phyloP scores from a whole-genome alignment of 2,113 vertebrate species.

The Neotragus pygmaeus region DNA sequence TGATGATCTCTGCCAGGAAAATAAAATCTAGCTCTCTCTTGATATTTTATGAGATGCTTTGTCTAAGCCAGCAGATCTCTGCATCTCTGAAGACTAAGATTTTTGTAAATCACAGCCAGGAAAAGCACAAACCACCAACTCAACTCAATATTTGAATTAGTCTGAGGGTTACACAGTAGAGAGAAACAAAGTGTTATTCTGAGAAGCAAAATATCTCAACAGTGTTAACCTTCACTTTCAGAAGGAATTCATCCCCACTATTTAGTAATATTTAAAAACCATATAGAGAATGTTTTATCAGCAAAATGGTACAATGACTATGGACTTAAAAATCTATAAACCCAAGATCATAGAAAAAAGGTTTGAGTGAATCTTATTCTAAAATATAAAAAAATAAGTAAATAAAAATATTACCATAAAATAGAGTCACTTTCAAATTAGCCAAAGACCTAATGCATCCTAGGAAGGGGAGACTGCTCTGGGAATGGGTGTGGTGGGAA shows the following conservation, averaged over 20 bases:
- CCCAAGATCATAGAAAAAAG: not conserved
- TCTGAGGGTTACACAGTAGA: not conserved
- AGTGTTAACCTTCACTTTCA: not conserved
- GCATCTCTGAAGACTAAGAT: not conserved
- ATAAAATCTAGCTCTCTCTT: not conserved
- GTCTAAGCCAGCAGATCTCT: not conserved
- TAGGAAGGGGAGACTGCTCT: fast-evolving
- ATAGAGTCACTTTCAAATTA: not conserved
- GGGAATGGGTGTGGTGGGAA: fast-evolving
- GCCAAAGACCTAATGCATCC: not conserved
- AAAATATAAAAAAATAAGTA: not conserved
- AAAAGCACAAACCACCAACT: not conserved
- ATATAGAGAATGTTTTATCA: not conserved
- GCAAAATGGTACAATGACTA: not conserved
- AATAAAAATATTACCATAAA: not conserved
- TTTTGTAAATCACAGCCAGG: not conserved
- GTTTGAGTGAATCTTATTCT: not conserved
- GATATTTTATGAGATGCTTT: not conserved
- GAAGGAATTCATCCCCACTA: not conserved
- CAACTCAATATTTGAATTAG: not conserved
- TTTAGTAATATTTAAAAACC: not conserved
- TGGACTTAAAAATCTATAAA: not conserved
- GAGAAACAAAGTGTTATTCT: not conserved
- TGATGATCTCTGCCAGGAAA: not conserved
- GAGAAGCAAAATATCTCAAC: not conserved